Percentiles rank a stretch among this genome's conserved stretches.
phyloP scores from a whole-genome alignment of 1,140 invertebrate genomes.

The Diplogasteroides magnus region DNA sequence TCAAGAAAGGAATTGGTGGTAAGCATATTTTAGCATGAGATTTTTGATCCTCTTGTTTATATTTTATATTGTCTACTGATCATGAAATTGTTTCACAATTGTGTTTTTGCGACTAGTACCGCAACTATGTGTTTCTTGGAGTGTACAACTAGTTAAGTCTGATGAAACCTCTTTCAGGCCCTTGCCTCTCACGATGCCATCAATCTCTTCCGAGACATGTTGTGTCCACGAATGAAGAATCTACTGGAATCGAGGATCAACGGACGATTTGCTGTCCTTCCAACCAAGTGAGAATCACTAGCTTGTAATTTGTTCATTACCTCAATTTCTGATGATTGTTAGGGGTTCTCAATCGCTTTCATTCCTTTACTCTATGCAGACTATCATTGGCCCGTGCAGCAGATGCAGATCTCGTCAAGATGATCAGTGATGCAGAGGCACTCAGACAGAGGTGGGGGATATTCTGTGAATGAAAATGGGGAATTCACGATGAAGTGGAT shows the following conservation, averaged over 20 bases:
- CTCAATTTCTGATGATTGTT: too few relatives aligned
- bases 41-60: too few relatives aligned
- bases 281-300: constrained; percentile 34
- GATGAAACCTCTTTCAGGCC: constrained; percentile 11
- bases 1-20: background rate
- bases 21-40: too few relatives aligned
- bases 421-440: constrained; percentile 17
- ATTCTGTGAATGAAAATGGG: background rate
- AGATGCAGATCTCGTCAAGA: constrained; percentile 16
- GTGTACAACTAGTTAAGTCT: background rate
- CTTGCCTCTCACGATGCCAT: constrained; percentile 13
- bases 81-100: too few relatives aligned
- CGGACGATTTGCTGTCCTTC: constrained; percentile 37
- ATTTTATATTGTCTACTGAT: too few relatives aligned
- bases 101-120: too few relatives aligned
- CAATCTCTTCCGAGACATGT: constrained; percentile 24
- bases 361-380: constrained; percentile 36
- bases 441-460: background rate
- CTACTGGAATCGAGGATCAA: constrained; percentile 43
- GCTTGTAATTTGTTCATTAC: constrained; percentile 5
- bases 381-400: constrained; percentile 33
- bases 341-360: too few relatives aligned
- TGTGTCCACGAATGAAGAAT: constrained; percentile 34
- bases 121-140: constrained; percentile 8
- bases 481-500: too few relatives aligned